These are phyloP conservation scores for Agrochola lychnidis DNA, from an alignment of 2,888 invertebrate genomes.

Conservation along the genomic window DNA sequence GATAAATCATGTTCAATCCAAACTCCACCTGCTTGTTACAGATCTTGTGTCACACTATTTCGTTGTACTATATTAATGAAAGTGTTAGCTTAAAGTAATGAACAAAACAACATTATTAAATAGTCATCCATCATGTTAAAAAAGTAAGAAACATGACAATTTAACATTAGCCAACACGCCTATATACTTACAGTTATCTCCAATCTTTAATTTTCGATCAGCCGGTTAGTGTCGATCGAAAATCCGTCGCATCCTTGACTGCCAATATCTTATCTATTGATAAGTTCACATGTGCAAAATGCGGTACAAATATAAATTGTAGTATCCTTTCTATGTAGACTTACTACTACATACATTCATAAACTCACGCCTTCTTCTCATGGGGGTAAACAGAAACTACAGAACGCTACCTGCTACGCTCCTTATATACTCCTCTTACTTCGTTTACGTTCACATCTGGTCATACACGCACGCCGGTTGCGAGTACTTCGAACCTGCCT, in stretches of 20 bases:
- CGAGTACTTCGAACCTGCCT: too few relatives aligned
- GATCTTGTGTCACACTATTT: background rate
- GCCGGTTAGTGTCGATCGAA: slow-evolving; percentile 15
- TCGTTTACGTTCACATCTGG: too few relatives aligned
- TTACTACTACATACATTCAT: background rate
- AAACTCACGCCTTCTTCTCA: background rate
- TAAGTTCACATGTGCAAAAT: slow-evolving; percentile 35
- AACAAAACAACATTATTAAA: background rate
- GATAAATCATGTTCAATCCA: background rate
- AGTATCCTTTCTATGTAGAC: background rate
- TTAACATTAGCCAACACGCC: slow-evolving; percentile 7
- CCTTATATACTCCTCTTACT: too few relatives aligned
- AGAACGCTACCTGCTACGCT: too few relatives aligned
- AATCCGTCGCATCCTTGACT: slow-evolving; percentile 47
- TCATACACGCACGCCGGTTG: too few relatives aligned
- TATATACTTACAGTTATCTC: slow-evolving; percentile 34
- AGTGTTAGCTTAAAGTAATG: background rate
- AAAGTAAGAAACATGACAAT: background rate
- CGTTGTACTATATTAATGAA: background rate
- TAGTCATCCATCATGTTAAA: background rate
- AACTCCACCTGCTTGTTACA: background rate
- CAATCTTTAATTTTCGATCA: slow-evolving; percentile 35
- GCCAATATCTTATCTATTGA: slow-evolving; percentile 50
- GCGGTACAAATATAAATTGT: slow-evolving; percentile 11
- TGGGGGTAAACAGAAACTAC: too few relatives aligned